Evolutionary conservation across 2,113 vertebrate genomes (phyloP).

Genomic region (Etheostoma cragini): DNA sequence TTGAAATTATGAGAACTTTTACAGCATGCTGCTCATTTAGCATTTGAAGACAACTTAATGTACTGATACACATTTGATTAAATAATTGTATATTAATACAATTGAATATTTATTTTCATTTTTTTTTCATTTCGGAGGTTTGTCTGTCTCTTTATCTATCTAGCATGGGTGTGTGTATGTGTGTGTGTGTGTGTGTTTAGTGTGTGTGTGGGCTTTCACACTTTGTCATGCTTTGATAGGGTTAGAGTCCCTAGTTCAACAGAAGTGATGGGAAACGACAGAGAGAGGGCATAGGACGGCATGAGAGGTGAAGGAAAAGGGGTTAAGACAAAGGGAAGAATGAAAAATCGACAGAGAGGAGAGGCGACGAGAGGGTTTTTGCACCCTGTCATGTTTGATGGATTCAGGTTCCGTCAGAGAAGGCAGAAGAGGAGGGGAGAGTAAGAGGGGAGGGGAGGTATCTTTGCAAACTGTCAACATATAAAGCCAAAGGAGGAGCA

Average conservation of each 20-base stretch:
- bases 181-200: conserved; percentile 10
- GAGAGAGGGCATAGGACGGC: neutral
- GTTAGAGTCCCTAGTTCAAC: conserved; percentile 6
- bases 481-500: conserved; percentile 31
- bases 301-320: neutral
- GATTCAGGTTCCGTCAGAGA: conserved; percentile 23
- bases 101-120: neutral
- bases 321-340: neutral
- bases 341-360: conserved; percentile 1
- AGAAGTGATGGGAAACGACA: conserved; percentile 39
- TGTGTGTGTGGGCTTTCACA: conserved; percentile 43
- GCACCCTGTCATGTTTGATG: conserved; percentile 32
- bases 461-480: conserved; percentile 14
- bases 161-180: neutral
- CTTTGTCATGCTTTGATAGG: conserved; percentile 48
- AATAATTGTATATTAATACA: neutral
- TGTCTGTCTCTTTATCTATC: neutral
- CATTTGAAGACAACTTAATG: neutral
- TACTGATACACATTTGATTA: neutral
- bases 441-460: neutral
- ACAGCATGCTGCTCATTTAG: neutral
- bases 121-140: neutral
- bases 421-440: neutral
- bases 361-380: conserved; percentile 1
- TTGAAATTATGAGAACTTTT: neutral